Percentiles rank a stretch among this genome's conserved stretches.
Conservation (phyloP, 2,888 invertebrate species). For the Arctia plantaginis region DNA sequence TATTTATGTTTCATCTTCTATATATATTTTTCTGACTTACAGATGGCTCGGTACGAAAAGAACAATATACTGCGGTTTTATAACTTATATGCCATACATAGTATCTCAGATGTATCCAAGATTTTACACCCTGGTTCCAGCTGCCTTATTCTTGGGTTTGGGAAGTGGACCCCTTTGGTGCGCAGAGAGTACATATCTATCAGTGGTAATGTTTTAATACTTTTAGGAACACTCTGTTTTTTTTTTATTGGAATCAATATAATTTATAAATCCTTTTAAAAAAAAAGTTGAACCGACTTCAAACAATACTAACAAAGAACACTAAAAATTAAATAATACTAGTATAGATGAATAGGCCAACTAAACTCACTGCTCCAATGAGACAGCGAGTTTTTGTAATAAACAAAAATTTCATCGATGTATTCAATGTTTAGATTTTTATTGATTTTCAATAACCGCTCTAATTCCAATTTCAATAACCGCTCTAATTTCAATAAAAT, state of each 20-base stretch:
- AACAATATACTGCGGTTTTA: slow-evolving; percentile 1
- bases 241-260: not conserved
- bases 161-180: slow-evolving; percentile 14
- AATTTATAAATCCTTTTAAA: too few relatives aligned
- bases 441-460: too few relatives aligned
- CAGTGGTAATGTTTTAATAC: slow-evolving; percentile 1
- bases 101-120: slow-evolving; percentile 9
- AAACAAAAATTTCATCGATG: too few relatives aligned
- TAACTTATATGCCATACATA: slow-evolving; percentile 15
- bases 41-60: slow-evolving; percentile 11
- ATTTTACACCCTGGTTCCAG: slow-evolving; percentile 11
- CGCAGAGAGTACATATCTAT: slow-evolving; percentile 4
- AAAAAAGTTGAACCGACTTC: too few relatives aligned
- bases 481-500: too few relatives aligned
- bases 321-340: too few relatives aligned
- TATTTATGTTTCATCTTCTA: slow-evolving; percentile 12
- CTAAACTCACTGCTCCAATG: too few relatives aligned
- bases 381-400: too few relatives aligned
- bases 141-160: not conserved
- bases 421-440: too few relatives aligned
- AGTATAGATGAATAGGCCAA: too few relatives aligned
- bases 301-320: too few relatives aligned
- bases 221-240: not conserved
- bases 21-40: not conserved
- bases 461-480: too few relatives aligned